Base-by-base conservation (phyloP, 92 coral and sea anemone genomes). In the Metridium senile region DNA sequence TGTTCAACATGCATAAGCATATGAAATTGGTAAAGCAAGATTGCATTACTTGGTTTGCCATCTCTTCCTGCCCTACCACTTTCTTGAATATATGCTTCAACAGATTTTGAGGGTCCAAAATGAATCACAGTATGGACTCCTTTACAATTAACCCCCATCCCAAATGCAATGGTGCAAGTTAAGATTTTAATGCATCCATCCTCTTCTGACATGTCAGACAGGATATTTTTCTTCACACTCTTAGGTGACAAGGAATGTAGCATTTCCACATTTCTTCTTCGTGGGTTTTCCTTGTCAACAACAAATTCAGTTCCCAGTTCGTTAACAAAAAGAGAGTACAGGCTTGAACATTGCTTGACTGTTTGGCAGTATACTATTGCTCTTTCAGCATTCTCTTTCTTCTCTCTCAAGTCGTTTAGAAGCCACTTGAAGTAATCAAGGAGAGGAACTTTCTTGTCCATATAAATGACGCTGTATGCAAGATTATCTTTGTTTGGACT, bases 81-180 rank as follows among this genome's bases (percentile, higher is more conserved):
- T n/a, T n/a, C n/a, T n/a, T n/a, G n/a, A n/a, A n/a, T n/a, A 22
- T 76, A 70, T n/a, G 75, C 66, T 26, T 82, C 86, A 25, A 82
- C 74, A 23, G 66, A 45, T 39, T 82, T 76, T 23, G 82, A 75
- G 2, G 87, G 81, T 27, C 87, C 85, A 16, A 81, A 72, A 34
- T 72, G 85, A 21, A 72, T 81, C 19, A 72, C 56, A 7, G 58
- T 80, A 16, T 47, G 49, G 17, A 81, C 20, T 68, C 83, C 88
- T 66, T 82, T 8, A 66, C 80, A 66, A 26, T 23, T 31, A 52
- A n/a, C n/a, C n/a, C n/a, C n/a, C n/a, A n/a, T n/a, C n/a, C n/a
- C n/a, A n/a, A n/a, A n/a, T n/a, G n/a, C 77, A 56, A 72, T 56
- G 19, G 77, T 72, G 27, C 81, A 75, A 21, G 43, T 62, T 16